phyloP scores from a whole-genome alignment of 53 echinoderm and acorn worm species.

The Echinarachnius parma region DNA sequence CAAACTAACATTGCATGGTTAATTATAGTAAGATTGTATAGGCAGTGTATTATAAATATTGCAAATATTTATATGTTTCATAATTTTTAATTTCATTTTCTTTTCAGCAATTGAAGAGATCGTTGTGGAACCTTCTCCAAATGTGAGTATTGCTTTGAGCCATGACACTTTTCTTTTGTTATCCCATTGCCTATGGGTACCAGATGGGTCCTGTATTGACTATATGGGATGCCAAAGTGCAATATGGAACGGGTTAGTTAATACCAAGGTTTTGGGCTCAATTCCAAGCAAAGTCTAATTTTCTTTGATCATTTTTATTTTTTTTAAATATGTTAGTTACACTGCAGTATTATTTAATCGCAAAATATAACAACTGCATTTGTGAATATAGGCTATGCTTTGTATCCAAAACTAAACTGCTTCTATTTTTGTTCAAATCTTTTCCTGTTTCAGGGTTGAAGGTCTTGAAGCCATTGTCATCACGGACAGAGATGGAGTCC shows the following conservation, averaged over 20 bases:
- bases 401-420: too few species aligned
- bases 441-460: slow-evolving; percentile 64
- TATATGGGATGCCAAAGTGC: too few species aligned
- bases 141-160: slow-evolving; percentile 59
- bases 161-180: background rate
- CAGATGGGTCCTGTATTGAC: background rate
- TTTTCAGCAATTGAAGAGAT: slow-evolving; percentile 77
- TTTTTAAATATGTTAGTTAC: background rate
- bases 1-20: too few species aligned
- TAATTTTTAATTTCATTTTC: slow-evolving; percentile 13
- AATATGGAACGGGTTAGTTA: too few species aligned
- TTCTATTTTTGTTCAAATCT: too few species aligned
- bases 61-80: background rate
- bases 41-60: background rate
- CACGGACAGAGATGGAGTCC: slow-evolving; percentile 97
- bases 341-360: background rate
- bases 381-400: background rate
- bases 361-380: background rate
- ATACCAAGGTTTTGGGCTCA: too few species aligned
- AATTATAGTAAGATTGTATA: too few species aligned
- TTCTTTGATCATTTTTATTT: background rate
- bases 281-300: background rate
- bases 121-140: slow-evolving; percentile 72
- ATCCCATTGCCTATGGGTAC: background rate
- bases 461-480: slow-evolving; percentile 92